Conservation (phyloP, 2,888 invertebrate species). For the Cordilura impudica region DNA sequence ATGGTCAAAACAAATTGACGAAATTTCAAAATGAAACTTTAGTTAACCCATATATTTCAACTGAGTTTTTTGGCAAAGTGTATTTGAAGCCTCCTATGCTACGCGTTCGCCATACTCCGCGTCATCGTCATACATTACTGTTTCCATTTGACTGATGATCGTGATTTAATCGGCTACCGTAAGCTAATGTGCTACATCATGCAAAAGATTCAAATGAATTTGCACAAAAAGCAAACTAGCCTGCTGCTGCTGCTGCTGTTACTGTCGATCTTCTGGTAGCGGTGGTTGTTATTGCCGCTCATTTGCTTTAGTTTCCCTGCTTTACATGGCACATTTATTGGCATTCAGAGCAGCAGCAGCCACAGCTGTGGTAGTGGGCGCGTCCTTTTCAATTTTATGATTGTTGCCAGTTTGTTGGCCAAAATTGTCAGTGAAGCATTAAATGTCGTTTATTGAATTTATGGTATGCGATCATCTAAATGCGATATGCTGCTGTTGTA, state of each 20-base stretch:
- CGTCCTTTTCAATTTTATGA: constrained; percentile 63
- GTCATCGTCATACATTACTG: constrained; percentile 43
- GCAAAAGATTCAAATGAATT: constrained; percentile 57
- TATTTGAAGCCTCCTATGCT: background rate
- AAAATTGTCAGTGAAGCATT: constrained; percentile 65
- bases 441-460: constrained; percentile 66
- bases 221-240: constrained; percentile 49
- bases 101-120: background rate
- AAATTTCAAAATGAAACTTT: too few relatives aligned
- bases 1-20: too few relatives aligned
- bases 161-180: constrained; percentile 71
- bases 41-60: too few relatives aligned
- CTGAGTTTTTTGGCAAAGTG: constrained; percentile 3
- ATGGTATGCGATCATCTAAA: constrained; percentile 65
- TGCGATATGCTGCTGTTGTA: constrained; percentile 49
- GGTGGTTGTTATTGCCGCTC: constrained; percentile 46
- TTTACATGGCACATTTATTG: constrained; percentile 58
- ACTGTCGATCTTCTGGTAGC: background rate
- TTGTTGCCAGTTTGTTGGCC: constrained; percentile 61
- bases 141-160: constrained; percentile 76
- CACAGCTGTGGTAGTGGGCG: constrained; percentile 53
- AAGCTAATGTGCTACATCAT: constrained; percentile 63
- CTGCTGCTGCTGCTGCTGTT: constrained; percentile 25
- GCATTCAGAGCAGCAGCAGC: constrained; percentile 43
- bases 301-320: constrained; percentile 57